Conservation (phyloP, 2,888 invertebrate genomes). For the Catonia carolina region DNA sequence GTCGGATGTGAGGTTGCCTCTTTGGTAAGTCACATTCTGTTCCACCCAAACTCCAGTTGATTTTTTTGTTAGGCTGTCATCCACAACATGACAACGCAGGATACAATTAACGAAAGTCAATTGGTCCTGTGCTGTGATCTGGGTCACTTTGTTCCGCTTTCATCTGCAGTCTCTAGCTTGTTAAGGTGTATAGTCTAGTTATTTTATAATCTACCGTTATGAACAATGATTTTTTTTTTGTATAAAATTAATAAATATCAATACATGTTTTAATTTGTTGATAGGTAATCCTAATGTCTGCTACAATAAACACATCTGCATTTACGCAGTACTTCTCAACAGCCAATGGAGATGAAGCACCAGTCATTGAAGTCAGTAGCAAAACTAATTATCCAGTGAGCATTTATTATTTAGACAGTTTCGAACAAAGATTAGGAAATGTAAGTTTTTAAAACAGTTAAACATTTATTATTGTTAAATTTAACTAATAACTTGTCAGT, state of each 20-base stretch:
- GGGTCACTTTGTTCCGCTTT: no score
- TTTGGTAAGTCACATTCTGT: no score
- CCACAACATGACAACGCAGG: no score
- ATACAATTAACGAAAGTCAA: no score
- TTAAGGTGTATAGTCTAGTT: no score
- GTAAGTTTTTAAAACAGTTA: constrained; percentile 35
- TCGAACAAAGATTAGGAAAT: constrained; percentile 40
- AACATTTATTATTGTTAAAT: constrained; percentile 4
- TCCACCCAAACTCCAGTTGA: no score
- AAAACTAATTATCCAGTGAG: constrained; percentile 51
- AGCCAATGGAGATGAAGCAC: constrained; percentile 43
- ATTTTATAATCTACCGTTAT: background rate
- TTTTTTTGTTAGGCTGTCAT: no score
- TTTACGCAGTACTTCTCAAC: constrained; percentile 64
- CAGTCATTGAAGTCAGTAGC: constrained; percentile 50
- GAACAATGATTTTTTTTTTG: background rate
- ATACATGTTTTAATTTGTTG: constrained; percentile 30
- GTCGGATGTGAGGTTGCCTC: no score
- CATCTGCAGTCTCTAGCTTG: no score
- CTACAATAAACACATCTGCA: constrained; percentile 70
- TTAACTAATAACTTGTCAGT: no score
- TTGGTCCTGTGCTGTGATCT: no score
- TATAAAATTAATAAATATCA: background rate
- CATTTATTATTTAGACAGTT: constrained; percentile 56
- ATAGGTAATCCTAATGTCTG: constrained; percentile 83